Evolutionary conservation across 2,797 vertebrate species (phyloP).

Genomic region (Tokudaia tokunoshimensis): DNA sequence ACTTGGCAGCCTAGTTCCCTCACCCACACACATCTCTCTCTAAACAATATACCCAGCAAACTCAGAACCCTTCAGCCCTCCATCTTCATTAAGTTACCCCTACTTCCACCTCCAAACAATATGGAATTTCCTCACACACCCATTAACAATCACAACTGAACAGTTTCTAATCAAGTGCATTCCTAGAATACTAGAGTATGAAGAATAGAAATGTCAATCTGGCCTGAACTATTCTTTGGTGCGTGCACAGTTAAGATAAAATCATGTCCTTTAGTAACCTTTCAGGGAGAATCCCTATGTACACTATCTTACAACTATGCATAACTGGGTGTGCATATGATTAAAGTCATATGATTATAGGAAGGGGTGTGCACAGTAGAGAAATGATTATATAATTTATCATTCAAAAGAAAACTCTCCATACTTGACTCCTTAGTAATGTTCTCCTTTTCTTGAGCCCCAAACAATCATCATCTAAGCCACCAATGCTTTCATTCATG

Average conservation of each 20-base stretch:
- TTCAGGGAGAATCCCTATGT: background rate
- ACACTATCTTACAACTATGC: background rate
- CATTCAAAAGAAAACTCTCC: background rate
- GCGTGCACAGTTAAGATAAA: background rate
- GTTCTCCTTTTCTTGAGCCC: background rate
- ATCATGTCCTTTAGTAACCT: background rate
- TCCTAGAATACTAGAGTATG: background rate
- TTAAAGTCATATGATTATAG: background rate
- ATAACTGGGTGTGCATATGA: background rate
- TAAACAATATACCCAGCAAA: background rate
- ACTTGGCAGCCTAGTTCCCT: background rate
- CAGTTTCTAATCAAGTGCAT: background rate
- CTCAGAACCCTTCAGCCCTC: background rate
- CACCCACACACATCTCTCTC: background rate
- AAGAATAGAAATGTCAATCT: background rate
- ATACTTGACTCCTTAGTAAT: background rate
- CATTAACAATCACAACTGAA: background rate
- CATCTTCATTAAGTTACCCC: background rate
- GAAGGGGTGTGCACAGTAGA: background rate
- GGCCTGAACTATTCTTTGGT: background rate
- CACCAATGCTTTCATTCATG: background rate
- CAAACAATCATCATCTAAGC: background rate
- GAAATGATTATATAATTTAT: background rate
- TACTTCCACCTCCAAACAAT: background rate
- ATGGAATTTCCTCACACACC: background rate